Evolutionary conservation across 1,140 invertebrate genomes (phyloP).

Genomic region (Lucilia sericata): DNA sequence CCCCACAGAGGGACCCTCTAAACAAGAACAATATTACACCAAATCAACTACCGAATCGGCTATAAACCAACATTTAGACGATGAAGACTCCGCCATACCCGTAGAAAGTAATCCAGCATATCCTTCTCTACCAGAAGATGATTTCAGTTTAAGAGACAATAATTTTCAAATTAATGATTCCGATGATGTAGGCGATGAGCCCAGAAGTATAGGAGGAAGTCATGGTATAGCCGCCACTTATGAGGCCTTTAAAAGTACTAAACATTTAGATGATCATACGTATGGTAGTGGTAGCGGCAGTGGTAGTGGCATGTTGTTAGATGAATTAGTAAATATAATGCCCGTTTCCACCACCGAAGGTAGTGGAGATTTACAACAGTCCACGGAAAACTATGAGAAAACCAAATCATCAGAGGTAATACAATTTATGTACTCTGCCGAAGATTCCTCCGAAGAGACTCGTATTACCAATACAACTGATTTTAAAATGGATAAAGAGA

Average conservation of each 20-base stretch:
- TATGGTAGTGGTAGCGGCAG: too few relatives aligned
- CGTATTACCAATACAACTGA: slow-evolving; percentile 58
- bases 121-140: slow-evolving; percentile 63
- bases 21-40: not conserved
- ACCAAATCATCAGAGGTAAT: slow-evolving; percentile 49
- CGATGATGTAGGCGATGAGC: slow-evolving; percentile 59
- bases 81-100: slow-evolving; percentile 61
- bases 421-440: slow-evolving; percentile 57
- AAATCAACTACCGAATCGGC: not conserved
- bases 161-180: slow-evolving; percentile 61
- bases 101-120: slow-evolving; percentile 64
- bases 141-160: slow-evolving; percentile 62
- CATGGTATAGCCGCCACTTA: slow-evolving; percentile 43
- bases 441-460: slow-evolving; percentile 59
- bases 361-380: not conserved
- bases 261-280: slow-evolving; percentile 48
- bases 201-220: slow-evolving; percentile 53
- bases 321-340: not conserved
- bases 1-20: slow-evolving; percentile 13
- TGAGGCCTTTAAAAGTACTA: slow-evolving; percentile 52
- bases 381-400: slow-evolving; percentile 18
- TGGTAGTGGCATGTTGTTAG: slow-evolving; percentile 41
- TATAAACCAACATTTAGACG: slow-evolving; percentile 54
- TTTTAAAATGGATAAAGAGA: slow-evolving; percentile 44
- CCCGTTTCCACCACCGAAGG: not conserved